Conservation (phyloP, 2,797 vertebrate species). For the Sebastiscus tertius region DNA sequence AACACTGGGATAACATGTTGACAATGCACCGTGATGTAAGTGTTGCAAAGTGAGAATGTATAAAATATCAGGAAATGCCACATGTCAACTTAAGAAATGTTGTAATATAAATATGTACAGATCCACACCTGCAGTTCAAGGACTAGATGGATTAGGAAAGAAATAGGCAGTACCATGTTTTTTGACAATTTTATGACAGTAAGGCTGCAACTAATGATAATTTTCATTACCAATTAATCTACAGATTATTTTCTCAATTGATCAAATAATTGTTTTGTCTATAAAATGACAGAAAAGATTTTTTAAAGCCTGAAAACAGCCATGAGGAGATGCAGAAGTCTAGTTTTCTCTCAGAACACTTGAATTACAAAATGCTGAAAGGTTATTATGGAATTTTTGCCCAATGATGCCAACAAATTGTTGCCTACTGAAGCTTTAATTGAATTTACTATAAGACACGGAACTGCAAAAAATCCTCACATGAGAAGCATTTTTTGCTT, state of each 20-base stretch:
- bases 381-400: too few relatives aligned
- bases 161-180: background rate
- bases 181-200: background rate
- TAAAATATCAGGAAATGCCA: conserved; percentile 13
- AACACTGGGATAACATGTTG: conserved; percentile 19
- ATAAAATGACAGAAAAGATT: background rate
- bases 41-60: background rate
- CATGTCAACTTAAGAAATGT: background rate
- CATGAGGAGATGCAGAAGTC: too few relatives aligned
- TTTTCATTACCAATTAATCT: background rate
- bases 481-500: background rate
- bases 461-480: background rate
- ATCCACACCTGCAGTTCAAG: background rate
- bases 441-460: background rate
- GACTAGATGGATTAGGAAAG: background rate
- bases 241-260: background rate
- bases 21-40: conserved; percentile 2
- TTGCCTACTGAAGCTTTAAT: too few relatives aligned
- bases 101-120: conserved; percentile 4
- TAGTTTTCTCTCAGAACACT: too few relatives aligned
- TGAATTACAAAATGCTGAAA: too few relatives aligned
- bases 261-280: background rate
- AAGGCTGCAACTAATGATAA: background rate
- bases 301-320: too few relatives aligned
- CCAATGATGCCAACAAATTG: too few relatives aligned